Evolutionary conservation across 2,113 vertebrate genomes (phyloP).

Genomic region (Rhineura floridana): DNA sequence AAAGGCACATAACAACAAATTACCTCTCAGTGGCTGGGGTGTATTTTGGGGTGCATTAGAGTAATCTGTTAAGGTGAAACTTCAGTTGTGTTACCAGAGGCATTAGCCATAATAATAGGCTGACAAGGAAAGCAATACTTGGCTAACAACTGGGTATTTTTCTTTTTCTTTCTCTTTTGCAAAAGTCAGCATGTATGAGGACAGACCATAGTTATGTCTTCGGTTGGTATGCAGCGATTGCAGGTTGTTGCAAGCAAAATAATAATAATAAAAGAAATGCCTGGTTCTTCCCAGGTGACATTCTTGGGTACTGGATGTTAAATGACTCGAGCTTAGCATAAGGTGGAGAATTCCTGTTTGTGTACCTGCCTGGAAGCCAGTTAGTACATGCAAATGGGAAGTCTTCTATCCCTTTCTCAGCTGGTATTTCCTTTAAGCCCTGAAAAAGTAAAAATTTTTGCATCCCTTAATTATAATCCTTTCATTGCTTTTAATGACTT

Average conservation of each 20-base stretch:
- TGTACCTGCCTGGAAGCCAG: not conserved
- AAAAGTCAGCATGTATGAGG: not conserved
- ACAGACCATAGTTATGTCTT: not conserved
- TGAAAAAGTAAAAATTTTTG: not conserved
- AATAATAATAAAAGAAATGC: too few species aligned
- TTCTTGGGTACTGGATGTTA: not conserved
- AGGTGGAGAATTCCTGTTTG: not conserved
- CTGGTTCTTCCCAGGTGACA: not conserved
- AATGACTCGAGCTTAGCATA: not conserved
- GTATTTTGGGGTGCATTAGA: not conserved
- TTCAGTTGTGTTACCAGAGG: not conserved
- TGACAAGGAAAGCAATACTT: not conserved
- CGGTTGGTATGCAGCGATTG: not conserved
- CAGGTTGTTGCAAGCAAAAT: not conserved
- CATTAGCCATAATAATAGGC: not conserved
- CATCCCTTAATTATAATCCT: not conserved
- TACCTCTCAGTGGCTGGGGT: not conserved
- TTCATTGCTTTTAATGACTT: not conserved
- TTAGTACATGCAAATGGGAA: not conserved
- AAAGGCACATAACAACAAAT: not conserved
- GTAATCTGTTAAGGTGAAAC: not conserved
- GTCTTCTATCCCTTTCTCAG: not conserved
- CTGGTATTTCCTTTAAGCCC: not conserved
- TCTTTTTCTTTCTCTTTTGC: not conserved
- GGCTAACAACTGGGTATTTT: conserved; percentile 6